A percentile compares a stretch with the other conserved stretches of the same genome.
These are phyloP conservation scores for Megaptera novaeangliae DNA, from an alignment of 2,113 vertebrate genomes.

Conservation along the genomic window DNA sequence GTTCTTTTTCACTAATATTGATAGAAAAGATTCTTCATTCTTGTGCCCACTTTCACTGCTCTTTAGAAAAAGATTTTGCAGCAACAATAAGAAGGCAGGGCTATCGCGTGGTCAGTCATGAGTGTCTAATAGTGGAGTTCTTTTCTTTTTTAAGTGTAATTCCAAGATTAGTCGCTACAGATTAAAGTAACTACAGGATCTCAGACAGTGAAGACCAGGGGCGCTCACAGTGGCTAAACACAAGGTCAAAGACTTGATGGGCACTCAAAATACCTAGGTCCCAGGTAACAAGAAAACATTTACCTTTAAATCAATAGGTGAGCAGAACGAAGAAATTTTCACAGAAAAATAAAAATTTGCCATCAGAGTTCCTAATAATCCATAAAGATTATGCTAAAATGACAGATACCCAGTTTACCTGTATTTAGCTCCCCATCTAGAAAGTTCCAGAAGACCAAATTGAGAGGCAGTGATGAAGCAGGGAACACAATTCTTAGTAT, in stretches of 20 bases:
- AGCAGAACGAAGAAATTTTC: background rate
- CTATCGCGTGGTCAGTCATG: background rate
- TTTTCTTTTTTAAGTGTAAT: background rate
- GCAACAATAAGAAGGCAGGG: background rate
- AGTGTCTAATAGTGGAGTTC: background rate
- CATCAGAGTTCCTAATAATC: background rate
- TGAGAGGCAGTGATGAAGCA: background rate
- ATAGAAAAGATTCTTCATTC: background rate
- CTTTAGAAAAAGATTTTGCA: background rate
- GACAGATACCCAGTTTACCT: background rate
- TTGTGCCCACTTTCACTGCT: background rate
- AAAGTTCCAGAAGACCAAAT: background rate
- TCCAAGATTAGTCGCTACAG: conserved; percentile 12
- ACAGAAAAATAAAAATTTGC: background rate
- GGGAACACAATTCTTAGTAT: background rate
- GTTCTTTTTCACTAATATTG: conserved; percentile 11
- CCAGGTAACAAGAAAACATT: background rate
- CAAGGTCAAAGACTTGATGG: background rate
- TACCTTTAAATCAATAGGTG: background rate
- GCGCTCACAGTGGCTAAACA: background rate
- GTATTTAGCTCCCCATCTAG: background rate
- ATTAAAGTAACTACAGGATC: background rate
- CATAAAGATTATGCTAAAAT: background rate
- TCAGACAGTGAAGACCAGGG: background rate
- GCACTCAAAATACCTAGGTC: background rate